Evolutionary conservation across 2,113 vertebrate genomes (phyloP).

Genomic region (Onychostoma macrolepis): DNA sequence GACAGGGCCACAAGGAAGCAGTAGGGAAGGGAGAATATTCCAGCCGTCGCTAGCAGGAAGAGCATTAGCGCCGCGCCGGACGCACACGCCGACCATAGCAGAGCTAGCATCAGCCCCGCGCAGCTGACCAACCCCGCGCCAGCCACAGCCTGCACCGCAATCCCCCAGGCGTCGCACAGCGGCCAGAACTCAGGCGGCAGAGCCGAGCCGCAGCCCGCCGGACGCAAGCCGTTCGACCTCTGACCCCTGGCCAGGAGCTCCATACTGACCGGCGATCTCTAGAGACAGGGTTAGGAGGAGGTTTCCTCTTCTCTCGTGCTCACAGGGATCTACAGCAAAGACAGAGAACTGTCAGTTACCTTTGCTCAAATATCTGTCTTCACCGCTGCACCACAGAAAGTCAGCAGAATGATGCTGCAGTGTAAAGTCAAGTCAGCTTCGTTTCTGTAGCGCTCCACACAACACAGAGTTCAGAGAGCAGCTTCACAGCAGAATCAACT

Average conservation of each 20-base stretch:
- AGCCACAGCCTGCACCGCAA: background rate
- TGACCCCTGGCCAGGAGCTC: background rate
- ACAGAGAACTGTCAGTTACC: background rate
- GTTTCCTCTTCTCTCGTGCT: background rate
- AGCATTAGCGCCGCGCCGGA: conserved; percentile 77
- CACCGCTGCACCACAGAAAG: too few species aligned
- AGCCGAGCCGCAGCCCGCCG: background rate
- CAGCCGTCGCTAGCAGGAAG: conserved; percentile 82
- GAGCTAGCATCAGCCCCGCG: conserved; percentile 81
- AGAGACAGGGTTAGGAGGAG: background rate
- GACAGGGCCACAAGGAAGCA: conserved; percentile 84
- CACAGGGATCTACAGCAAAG: background rate
- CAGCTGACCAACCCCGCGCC: conserved; percentile 66
- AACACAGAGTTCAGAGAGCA: too few species aligned
- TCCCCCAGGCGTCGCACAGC: conserved; percentile 77
- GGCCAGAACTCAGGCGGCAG: conserved; percentile 71
- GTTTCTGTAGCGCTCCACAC: too few species aligned
- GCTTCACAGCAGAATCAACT: too few species aligned
- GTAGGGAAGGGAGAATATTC: conserved; percentile 88
- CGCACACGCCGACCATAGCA: conserved; percentile 64
- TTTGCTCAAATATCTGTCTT: background rate
- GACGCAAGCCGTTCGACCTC: background rate
- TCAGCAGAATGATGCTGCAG: background rate
- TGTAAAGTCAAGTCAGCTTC: too few species aligned
- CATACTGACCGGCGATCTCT: background rate